Base-by-base conservation (phyloP, 2,113 vertebrate species). In the Elephantulus edwardii region DNA sequence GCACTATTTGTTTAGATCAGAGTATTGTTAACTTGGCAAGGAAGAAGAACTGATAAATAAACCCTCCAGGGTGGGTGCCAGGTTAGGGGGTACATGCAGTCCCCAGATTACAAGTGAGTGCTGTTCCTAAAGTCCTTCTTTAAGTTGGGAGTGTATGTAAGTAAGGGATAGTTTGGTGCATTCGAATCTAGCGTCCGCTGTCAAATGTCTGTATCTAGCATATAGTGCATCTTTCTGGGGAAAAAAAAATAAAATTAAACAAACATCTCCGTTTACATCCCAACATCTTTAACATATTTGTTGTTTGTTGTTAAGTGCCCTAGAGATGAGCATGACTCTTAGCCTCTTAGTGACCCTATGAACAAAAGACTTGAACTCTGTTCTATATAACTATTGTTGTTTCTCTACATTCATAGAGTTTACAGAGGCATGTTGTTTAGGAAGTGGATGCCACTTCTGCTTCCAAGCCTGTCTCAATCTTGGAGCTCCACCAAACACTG, bases 11-110 rank as follows among this genome's bases (percentile, higher is more conserved):
- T 62, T 70, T 82, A 91, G 89, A 93, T 92, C 76, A 86, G 38
- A 52, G 62, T 58, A 68, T 76, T 94, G 89, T 92, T 79, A 88
- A 54, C 54, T 82, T 95, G 86, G 91, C 81, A 92, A 44, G 72
- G 91, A 72, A 92, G 62, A 82, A 68, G 87, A 42, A 19, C n/a
- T 33, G 83, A 68, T 66, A 81, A 79, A 66, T 79, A 30, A 77
- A 93, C 68, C 38, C 46, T 48, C 12, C 71, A 93, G 80, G 19
- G 79, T 72, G 58, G 22, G 48, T 48, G 20, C 42, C 58, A 56
- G 35, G 35, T 13, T 58, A 3, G 80, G 75, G 35, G 4, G 3
- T n/a, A 62, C 17, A 54, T 12, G 52, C 30, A 8, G 30, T 62
- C 30, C 26, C 60, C 60, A 62, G 30, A 62, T 62, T 62, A 30